These are phyloP conservation scores for Cremastinae sp. DNA, from an alignment of 2,888 invertebrate genomes.

Conservation along the genomic window DNA sequence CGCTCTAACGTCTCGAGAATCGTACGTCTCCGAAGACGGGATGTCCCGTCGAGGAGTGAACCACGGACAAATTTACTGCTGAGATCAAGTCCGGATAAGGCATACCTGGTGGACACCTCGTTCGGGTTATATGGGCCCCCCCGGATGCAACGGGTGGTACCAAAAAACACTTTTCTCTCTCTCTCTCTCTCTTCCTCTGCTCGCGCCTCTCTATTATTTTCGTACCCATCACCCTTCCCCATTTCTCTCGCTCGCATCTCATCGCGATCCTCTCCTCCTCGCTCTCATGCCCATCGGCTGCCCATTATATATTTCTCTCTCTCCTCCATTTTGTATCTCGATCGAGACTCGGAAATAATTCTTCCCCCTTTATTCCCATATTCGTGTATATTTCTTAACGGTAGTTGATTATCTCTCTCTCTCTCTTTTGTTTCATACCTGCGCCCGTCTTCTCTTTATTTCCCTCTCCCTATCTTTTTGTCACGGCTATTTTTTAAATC, in stretches of 20 bases:
- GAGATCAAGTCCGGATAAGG: slow-evolving; percentile 76
- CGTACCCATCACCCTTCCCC: slow-evolving; percentile 29
- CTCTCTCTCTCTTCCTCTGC: slow-evolving; percentile 15
- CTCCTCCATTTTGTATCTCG: slow-evolving; percentile 58
- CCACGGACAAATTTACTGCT: slow-evolving; percentile 78
- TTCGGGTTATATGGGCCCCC: slow-evolving; percentile 76
- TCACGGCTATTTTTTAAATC: not conserved
- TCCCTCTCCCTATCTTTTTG: slow-evolving; percentile 3
- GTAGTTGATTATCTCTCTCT: slow-evolving; percentile 59
- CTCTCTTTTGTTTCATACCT: slow-evolving; percentile 32
- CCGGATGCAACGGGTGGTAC: slow-evolving; percentile 69
- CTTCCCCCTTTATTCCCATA: slow-evolving; percentile 55
- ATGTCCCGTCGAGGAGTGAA: slow-evolving; percentile 67
- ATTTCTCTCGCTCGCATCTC: slow-evolving; percentile 51
- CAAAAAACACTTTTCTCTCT: slow-evolving; percentile 54
- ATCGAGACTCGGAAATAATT: slow-evolving; percentile 69
- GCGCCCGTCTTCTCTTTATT: slow-evolving; percentile 1
- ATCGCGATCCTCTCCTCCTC: slow-evolving; percentile 46
- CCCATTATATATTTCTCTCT: slow-evolving; percentile 15
- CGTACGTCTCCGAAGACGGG: slow-evolving; percentile 53
- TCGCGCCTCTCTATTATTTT: slow-evolving; percentile 49
- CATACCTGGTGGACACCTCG: slow-evolving; percentile 80
- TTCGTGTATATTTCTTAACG: slow-evolving; percentile 54
- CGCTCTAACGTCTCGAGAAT: slow-evolving; percentile 23
- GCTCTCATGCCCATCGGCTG: slow-evolving; percentile 14